A percentile compares a stretch with the other conserved stretches of the same genome.
Conservation (phyloP, 23 tunicate species). For the Trididemnum clinides region DNA sequence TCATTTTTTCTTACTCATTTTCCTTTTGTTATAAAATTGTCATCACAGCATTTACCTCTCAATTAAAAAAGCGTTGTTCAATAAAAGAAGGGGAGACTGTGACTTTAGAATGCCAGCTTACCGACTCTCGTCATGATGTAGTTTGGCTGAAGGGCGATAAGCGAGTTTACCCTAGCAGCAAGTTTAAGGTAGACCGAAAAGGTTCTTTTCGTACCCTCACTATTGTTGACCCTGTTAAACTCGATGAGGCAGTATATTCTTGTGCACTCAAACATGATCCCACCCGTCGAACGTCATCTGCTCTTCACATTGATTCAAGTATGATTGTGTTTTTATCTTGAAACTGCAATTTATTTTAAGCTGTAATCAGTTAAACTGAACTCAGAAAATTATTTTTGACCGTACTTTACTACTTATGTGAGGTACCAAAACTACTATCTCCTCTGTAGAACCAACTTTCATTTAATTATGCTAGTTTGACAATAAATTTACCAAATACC, state of each 20-base stretch:
- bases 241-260: slow-evolving; percentile 77
- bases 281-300: slow-evolving; percentile 27
- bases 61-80: slow-evolving; percentile 23
- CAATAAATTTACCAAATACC: no score
- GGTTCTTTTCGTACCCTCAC: slow-evolving; percentile 42
- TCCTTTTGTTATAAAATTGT: no score
- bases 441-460: no score
- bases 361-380: no score
- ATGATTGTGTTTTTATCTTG: not conserved
- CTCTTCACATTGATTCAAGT: slow-evolving; percentile 78
- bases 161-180: slow-evolving; percentile 70
- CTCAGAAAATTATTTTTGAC: no score
- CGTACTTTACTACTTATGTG: no score
- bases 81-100: slow-evolving; percentile 64
- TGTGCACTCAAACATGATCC: slow-evolving; percentile 69
- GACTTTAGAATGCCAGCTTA: slow-evolving; percentile 62
- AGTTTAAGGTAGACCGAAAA: slow-evolving; percentile 43
- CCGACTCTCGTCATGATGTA: slow-evolving; percentile 57
- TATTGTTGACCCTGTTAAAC: slow-evolving; percentile 53
- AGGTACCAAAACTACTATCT: no score
- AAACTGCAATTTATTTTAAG: no score
- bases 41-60: slow-evolving; percentile 50
- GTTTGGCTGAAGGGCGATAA: slow-evolving; percentile 77
- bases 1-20: no score
- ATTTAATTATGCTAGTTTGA: no score